Base-by-base conservation (phyloP, 1,140 invertebrate species). In the Macrosteles quadrilineatus region DNA sequence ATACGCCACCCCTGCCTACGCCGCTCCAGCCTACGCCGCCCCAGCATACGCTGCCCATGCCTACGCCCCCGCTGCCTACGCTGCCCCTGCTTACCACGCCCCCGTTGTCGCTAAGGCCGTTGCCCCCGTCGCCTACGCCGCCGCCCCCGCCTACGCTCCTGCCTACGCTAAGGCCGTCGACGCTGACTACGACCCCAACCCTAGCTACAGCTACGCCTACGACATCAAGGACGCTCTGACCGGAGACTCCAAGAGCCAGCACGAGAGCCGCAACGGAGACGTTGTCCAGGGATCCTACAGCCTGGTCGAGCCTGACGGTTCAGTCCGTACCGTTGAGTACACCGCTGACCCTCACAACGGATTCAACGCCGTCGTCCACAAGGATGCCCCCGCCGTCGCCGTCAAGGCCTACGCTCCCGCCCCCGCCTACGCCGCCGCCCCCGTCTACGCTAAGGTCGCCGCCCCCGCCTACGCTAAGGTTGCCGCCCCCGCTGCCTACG, bases 171-270 rank as follows among this genome's bases (percentile, higher is more conserved):
- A 79, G 53, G 80, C 80, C 66, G 64, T 59, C 19, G 70, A 67
- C 43, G 63, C 65, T 29, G 76, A 36, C 32, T 36, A 53, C 67
- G 50, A 63, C 21, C 64, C 83, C 0, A 81, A 81, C 67, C 82
- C 82, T 0, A 82, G 82, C 59, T 84, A 84, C 75, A 82, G 80
- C 0, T 84, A 82, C 76, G 82, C 83, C 69, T 84, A 84, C 59
- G 82, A 81, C 1, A 82, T 84, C 0, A 81, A 83, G 69, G 83
- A 84, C 73, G 80, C 83, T 0, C 80, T 81, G 73, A 86, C 84
- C 73, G 87, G 89, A 57, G 88, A 90, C 78, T 83, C 75, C 70
- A 70, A 74, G 32, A 36, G 32, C 32, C 32, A 36, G 32, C 32
- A 36, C 32, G 32, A 36, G 32, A 36, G 32, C 32, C 32, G 32